Percentiles rank a stretch among this genome's conserved stretches.
Conservation (phyloP, 2,113 vertebrate genomes). For the Seriola dumerili region DNA sequence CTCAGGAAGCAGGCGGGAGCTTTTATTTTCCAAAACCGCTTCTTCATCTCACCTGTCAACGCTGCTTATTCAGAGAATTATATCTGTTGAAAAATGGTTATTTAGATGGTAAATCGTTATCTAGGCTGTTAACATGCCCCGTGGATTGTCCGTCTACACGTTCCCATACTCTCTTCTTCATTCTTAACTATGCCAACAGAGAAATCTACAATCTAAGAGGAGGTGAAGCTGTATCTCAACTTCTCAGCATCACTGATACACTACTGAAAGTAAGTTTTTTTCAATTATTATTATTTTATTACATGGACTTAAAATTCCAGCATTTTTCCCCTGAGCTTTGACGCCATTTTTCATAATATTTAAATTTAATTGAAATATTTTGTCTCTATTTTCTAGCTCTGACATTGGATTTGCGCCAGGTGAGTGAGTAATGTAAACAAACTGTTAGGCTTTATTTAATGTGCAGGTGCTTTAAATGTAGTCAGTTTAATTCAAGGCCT, state of each 20-base stretch:
- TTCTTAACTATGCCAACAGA: not conserved
- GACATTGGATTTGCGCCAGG: not conserved
- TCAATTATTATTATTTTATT: not conserved
- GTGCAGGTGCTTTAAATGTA: not conserved
- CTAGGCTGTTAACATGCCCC: not conserved
- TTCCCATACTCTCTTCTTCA: not conserved
- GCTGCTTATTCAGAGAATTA: constrained; percentile 38
- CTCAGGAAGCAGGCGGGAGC: constrained; percentile 75
- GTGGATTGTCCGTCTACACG: not conserved
- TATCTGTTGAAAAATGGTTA: not conserved
- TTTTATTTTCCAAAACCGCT: constrained; percentile 82
- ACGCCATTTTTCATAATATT: not conserved
- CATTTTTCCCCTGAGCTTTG: not conserved
- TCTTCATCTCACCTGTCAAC: constrained; percentile 51
- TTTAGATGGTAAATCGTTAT: accelerated
- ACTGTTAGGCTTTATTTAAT: not conserved
- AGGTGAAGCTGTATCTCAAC: constrained; percentile 22
- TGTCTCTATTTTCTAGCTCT: not conserved
- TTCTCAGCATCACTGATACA: constrained; percentile 16
- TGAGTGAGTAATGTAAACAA: not conserved
- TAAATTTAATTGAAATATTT: not conserved
- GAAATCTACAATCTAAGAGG: not conserved
- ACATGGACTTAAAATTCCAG: not conserved
- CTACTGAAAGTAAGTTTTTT: constrained; percentile 44
- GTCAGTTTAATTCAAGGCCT: not conserved